phyloP scores from a whole-genome alignment of 1,140 invertebrate species.

The Drosophila arawakana region DNA sequence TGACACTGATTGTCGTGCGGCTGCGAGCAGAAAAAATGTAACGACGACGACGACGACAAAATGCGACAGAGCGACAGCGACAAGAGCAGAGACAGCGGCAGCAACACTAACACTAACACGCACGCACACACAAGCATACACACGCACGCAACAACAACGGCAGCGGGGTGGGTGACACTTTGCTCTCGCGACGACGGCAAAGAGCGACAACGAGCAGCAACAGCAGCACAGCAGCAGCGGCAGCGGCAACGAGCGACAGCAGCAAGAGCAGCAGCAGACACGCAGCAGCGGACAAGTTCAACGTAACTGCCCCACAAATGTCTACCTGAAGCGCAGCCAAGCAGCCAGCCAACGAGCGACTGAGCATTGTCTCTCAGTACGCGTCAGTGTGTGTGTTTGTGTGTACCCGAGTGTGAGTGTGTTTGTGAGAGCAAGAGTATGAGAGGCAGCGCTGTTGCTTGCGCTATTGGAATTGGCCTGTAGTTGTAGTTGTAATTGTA shows the following conservation, averaged over 20 bases:
- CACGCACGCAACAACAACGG: not conserved
- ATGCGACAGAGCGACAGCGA: constrained; percentile 46
- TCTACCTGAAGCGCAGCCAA: constrained; percentile 60
- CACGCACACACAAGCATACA: constrained; percentile 5
- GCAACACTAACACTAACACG: constrained; percentile 5
- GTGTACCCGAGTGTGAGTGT: not conserved
- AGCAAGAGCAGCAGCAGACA: constrained; percentile 32
- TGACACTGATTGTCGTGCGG: constrained; percentile 81
- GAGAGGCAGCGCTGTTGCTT: constrained; percentile 11
- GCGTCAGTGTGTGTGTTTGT: constrained; percentile 3
- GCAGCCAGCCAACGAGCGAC: constrained; percentile 44
- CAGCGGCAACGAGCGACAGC: constrained; percentile 16
- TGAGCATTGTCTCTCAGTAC: constrained; percentile 7
- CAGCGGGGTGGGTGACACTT: constrained; percentile 74
- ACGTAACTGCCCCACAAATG: constrained; percentile 72
- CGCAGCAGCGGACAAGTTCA: constrained; percentile 74
- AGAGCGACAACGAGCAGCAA: constrained; percentile 15
- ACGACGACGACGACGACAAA: constrained; percentile 61
- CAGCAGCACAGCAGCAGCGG: constrained; percentile 1
- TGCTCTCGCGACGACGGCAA: constrained; percentile 38
- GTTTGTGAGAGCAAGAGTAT: constrained; percentile 18
- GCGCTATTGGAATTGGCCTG: constrained; percentile 52
- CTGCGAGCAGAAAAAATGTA: constrained; percentile 63
- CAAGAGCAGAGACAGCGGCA: constrained; percentile 37
- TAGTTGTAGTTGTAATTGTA: constrained; percentile 28